A percentile compares a stretch with the other conserved stretches of the same genome.
These are phyloP conservation scores for Lucinisca nassula DNA, from an alignment of 2,888 invertebrate genomes.

Conservation along the genomic window DNA sequence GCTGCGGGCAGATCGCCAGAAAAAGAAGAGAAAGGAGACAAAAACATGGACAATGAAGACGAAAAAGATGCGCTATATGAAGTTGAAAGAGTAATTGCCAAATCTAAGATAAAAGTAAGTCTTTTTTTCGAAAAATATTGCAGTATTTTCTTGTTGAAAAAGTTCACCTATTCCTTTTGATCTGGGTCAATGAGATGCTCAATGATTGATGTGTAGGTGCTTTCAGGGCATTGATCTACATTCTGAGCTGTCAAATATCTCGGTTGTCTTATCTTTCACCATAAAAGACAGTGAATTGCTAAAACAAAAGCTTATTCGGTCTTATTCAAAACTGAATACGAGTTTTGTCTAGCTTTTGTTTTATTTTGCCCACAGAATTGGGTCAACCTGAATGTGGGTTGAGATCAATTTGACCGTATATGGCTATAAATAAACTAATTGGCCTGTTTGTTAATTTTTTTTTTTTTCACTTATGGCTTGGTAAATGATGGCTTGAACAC, in stretches of 20 bases:
- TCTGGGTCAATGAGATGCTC: constrained; percentile 17
- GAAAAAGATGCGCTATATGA: constrained; percentile 76
- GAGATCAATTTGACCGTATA: background rate
- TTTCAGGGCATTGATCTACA: constrained; percentile 10
- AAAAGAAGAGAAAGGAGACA: constrained; percentile 34
- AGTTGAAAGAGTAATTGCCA: constrained; percentile 79
- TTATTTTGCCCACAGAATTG: no score
- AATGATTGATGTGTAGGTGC: background rate
- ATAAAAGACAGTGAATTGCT: no score
- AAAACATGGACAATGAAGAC: constrained; percentile 51
- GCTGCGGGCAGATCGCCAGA: constrained; percentile 38
- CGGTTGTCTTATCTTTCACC: background rate
- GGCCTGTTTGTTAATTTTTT: background rate
- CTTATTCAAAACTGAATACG: no score
- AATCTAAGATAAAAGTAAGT: constrained; percentile 78
- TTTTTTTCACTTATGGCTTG: no score
- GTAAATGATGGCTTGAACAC: no score
- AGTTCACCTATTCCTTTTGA: background rate
- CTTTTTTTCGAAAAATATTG: background rate
- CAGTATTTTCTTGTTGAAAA: background rate
- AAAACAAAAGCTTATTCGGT: no score
- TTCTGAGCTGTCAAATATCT: background rate
- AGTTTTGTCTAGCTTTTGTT: no score
- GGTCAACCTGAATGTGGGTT: background rate
- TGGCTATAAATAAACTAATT: background rate